These are phyloP conservation scores for Elanus axillaris DNA, from an alignment of 2,113 vertebrate species.

Conservation along the genomic window DNA sequence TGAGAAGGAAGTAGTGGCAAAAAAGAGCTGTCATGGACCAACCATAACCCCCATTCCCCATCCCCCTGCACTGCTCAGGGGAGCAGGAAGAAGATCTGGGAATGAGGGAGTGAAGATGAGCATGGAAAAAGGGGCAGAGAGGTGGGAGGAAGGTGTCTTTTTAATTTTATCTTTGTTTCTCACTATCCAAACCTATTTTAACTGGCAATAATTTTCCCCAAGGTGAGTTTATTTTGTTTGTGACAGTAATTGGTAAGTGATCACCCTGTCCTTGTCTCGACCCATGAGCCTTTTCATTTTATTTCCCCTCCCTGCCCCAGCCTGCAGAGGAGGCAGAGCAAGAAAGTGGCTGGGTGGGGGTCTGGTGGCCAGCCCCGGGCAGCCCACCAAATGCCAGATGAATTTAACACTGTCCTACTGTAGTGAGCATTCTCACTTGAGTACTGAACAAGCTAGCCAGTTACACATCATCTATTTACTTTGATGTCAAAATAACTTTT, in stretches of 20 bases:
- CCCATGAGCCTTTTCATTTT: not conserved
- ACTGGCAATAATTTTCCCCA: not conserved
- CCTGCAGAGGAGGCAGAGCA: not conserved
- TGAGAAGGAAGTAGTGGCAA: not conserved
- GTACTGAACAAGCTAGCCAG: not conserved
- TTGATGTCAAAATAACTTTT: not conserved
- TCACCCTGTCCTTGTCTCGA: not conserved
- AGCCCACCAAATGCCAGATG: not conserved
- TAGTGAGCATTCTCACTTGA: not conserved
- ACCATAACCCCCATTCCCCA: not conserved
- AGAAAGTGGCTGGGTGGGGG: accelerated
- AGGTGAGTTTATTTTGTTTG: not conserved
- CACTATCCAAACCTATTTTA: not conserved
- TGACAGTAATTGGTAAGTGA: not conserved
- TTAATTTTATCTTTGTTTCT: not conserved
- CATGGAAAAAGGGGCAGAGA: not conserved
- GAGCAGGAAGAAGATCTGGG: not conserved
- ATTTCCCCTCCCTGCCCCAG: not conserved
- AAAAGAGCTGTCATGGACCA: not conserved
- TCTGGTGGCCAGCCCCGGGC: not conserved
- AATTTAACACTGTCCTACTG: not conserved
- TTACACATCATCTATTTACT: not conserved
- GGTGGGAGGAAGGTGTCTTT: not conserved
- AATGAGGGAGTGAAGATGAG: not conserved
- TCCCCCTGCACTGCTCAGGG: accelerated